Evolutionary conservation across 92 coral and sea anemone species (phyloP).

Genomic region (Galaxea fascicularis): DNA sequence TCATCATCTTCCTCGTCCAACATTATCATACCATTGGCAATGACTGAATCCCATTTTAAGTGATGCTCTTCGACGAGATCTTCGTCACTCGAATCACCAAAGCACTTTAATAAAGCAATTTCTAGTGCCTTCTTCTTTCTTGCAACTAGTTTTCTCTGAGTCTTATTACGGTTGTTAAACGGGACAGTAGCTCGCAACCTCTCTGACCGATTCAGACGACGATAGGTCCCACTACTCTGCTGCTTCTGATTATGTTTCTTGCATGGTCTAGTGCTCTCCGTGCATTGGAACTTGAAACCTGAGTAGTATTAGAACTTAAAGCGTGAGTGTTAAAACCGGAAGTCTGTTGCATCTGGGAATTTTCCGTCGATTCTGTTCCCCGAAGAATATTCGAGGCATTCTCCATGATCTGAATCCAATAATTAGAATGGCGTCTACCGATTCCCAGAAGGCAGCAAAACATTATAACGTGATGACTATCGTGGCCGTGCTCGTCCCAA

Average conservation of each 20-base stretch:
- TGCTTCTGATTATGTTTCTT: too few relatives aligned
- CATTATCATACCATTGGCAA: conserved; percentile 54
- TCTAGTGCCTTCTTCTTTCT: conserved; percentile 61
- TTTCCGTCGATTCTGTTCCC: conserved; percentile 33
- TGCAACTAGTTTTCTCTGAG: conserved; percentile 7
- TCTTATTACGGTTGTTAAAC: conserved; percentile 13
- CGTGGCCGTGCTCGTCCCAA: conserved; percentile 15
- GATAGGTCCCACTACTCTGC: too few relatives aligned
- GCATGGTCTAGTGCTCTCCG: too few relatives aligned
- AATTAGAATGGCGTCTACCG: conserved; percentile 37
- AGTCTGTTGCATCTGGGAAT: too few relatives aligned
- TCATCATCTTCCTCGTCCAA: too few relatives aligned
- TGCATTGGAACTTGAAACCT: too few relatives aligned
- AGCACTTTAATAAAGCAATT: conserved; percentile 58
- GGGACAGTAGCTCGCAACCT: conserved; percentile 55
- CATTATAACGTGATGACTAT: conserved; percentile 5
- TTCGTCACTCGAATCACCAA: conserved; percentile 28
- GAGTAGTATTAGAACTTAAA: too few relatives aligned
- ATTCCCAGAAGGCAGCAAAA: too few relatives aligned
- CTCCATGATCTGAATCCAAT: conserved; percentile 38
- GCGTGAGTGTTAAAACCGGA: too few relatives aligned
- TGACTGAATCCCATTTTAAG: conserved; percentile 66
- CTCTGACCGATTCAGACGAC: too few relatives aligned
- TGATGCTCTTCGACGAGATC: conserved; percentile 29
- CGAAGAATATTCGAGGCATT: conserved; percentile 47